Percentiles rank a stretch among this genome's conserved stretches.
Evolutionary conservation across 2,888 invertebrate genomes (phyloP).

Genomic region (Noctua fimbriata): DNA sequence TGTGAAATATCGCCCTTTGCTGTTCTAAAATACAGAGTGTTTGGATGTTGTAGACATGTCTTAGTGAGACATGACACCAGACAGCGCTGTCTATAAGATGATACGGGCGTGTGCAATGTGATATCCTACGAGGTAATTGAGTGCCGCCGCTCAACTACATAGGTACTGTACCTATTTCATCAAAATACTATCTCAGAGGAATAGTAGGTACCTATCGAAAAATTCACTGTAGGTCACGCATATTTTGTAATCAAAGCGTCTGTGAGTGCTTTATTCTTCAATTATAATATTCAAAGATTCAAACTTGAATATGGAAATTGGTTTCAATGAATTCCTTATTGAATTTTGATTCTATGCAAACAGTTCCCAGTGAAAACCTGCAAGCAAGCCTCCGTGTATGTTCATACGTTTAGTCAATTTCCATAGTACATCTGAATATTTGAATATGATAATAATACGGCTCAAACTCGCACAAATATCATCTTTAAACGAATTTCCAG

Average conservation of each 20-base stretch:
- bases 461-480: conserved; percentile 51
- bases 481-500: conserved; percentile 51
- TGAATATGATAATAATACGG: conserved; percentile 59
- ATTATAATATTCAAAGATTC: neutral
- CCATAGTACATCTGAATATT: conserved; percentile 58
- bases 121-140: neutral
- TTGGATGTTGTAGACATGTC: neutral
- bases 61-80: neutral
- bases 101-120: neutral
- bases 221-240: too few relatives aligned
- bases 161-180: neutral
- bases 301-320: conserved; percentile 29
- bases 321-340: conserved; percentile 12
- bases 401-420: conserved; percentile 52
- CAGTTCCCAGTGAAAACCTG: conserved; percentile 30
- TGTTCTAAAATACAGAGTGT: neutral
- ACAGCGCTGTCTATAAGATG: neutral
- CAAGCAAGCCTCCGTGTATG: conserved; percentile 29
- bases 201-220: neutral
- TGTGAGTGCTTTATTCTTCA: neutral
- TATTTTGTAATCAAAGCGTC: too few relatives aligned
- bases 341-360: conserved; percentile 43
- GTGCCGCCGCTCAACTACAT: neutral
- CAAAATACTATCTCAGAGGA: neutral
- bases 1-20: neutral